phyloP scores from a whole-genome alignment of 2,113 vertebrate species.

The Illadopsis cleaveri region DNA sequence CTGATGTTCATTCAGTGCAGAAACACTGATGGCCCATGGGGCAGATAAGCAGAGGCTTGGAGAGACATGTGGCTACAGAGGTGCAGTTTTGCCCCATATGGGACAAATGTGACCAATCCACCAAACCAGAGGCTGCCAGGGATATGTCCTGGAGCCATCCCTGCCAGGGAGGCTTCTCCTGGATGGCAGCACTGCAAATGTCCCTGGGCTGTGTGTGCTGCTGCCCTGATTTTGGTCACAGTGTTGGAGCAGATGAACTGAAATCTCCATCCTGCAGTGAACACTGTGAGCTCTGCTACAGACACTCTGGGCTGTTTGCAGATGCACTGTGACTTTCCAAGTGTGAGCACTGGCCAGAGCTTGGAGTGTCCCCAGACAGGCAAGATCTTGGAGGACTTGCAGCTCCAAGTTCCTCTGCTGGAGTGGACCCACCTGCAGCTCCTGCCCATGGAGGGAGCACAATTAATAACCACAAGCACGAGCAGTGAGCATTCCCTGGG shows the following conservation, averaged over 20 bases:
- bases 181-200: neutral
- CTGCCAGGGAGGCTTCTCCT: neutral
- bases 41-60: neutral
- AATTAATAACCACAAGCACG: neutral
- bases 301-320: neutral
- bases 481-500: neutral
- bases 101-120: neutral
- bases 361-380: neutral
- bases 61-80: neutral
- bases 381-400: neutral
- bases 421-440: neutral
- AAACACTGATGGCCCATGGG: neutral
- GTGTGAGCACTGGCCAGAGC: neutral
- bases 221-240: neutral
- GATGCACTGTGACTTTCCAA: neutral
- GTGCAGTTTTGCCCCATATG: neutral
- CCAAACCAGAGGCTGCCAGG: neutral
- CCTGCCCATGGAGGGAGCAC: neutral
- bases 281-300: fast-evolving
- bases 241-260: neutral
- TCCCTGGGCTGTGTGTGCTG: neutral
- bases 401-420: neutral
- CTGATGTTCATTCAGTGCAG: neutral
- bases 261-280: neutral
- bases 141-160: fast-evolving